Evolutionary conservation across 2,888 invertebrate genomes (phyloP), one percentile per base, ranked within the genome.

Genomic region (Troides aeacus): DNA sequence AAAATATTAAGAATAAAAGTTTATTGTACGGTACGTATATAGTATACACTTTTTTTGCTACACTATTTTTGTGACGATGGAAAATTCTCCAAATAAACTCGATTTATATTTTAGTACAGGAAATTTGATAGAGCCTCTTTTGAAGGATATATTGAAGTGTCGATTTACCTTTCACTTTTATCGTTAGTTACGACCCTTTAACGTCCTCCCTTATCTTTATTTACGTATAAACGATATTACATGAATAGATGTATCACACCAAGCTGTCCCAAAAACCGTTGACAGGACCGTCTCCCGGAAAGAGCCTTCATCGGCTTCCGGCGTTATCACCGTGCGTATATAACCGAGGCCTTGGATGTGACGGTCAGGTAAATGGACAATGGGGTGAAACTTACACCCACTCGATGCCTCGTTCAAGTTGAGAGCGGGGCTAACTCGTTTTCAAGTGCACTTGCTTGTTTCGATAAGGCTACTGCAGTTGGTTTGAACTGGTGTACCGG

Each of bases 301-400:
- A 68, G 42, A 66, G 72, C 66, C 71, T 66, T 62, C 61, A 60
- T 67, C 64, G 65, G 62, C 68, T 65, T 69, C 72, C 72, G 59
- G 24, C 71, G 66, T 72, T 72, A 72, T 72, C 73, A 67, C n/a
- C 12, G 46, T 65, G 58, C 39, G 58, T 66, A 66, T 70, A 58
- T 50, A 66, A 42, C 62, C 42, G 63, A 69, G 71, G 72, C 78
- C 78, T 78, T 77, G 70, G 73, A 72, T 74, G 73, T 73, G 72
- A 73, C 72, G 73, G 62, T 69, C 71, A 71, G 73, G 71, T 72
- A 59, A 67, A 67, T 64, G 71, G 71, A 76, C 75, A 77, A 75
- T 75, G 62, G 71, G 46, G 60, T 58, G 71, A 72, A 72, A 69
- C 68, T 63, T 64, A 68, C 66, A 69, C 69, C 72, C 74, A 58